A percentile compares a stretch with the other conserved stretches of the same genome.
Evolutionary conservation across 2,797 vertebrate genomes (phyloP).

Genomic region (Oceanodroma leucorhoa): DNA sequence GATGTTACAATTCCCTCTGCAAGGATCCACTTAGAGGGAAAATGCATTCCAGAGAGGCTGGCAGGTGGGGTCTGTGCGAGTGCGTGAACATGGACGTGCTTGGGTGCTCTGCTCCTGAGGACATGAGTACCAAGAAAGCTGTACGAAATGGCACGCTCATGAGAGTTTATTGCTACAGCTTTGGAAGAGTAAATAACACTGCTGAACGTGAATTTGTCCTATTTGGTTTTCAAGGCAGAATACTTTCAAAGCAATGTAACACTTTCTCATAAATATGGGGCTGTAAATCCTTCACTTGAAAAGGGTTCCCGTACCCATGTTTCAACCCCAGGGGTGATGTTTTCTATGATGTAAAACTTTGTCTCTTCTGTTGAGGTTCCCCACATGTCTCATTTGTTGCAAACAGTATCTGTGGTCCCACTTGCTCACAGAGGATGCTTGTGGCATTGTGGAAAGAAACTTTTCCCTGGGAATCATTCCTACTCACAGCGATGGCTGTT

Average conservation of each 20-base stretch:
- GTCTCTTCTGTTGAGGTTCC: neutral
- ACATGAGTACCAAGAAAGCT: neutral
- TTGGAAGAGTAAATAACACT: neutral
- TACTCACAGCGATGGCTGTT: neutral
- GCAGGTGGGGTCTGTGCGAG: neutral
- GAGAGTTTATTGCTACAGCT: neutral
- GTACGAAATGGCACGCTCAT: neutral
- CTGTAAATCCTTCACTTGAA: constrained; percentile 35
- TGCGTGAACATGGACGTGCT: neutral
- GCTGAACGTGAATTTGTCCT: neutral
- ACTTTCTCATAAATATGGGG: neutral
- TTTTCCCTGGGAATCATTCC: constrained; percentile 16
- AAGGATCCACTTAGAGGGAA: neutral
- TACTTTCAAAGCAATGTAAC: neutral
- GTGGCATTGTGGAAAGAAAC: neutral
- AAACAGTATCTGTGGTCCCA: neutral
- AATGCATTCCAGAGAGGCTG: neutral
- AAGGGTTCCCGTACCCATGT: neutral
- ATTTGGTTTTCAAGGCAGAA: neutral
- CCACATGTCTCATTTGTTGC: neutral
- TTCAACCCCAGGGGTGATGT: neutral
- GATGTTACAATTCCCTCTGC: neutral
- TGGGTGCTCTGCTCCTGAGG: neutral
- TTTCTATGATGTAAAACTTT: constrained; percentile 14
- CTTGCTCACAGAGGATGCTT: neutral